Conservation (phyloP, 1,140 invertebrate genomes). For the Diuraphis noxia region DNA sequence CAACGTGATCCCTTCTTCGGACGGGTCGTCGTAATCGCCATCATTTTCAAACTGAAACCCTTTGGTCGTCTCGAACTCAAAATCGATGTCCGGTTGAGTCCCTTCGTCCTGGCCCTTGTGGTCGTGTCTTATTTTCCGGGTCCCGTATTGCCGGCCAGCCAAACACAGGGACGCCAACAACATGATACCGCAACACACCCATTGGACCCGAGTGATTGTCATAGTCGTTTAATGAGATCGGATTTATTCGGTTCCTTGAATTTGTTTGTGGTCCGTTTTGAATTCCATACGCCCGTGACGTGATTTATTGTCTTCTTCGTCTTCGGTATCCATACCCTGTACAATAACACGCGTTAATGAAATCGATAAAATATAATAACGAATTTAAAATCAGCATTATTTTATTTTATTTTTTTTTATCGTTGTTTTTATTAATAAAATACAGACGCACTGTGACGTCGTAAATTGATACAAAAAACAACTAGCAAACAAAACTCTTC, state of each 20-base stretch:
- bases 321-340: slow-evolving; percentile 23
- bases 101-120: slow-evolving; percentile 11
- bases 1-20: slow-evolving; percentile 13
- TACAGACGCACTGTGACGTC: background rate
- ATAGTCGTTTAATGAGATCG: background rate
- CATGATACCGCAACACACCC: background rate
- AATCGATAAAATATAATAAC: background rate
- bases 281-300: background rate
- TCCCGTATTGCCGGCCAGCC: background rate
- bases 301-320: slow-evolving; percentile 3
- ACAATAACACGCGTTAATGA: background rate
- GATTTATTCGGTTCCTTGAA: background rate
- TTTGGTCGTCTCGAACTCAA: slow-evolving; percentile 27
- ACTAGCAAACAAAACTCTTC: background rate
- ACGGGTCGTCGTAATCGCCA: background rate
- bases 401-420: background rate
- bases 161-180: background rate
- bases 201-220: background rate
- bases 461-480: background rate
- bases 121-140: slow-evolving; percentile 35
- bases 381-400: background rate
- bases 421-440: background rate
- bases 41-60: background rate
- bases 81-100: background rate
- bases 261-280: background rate